phyloP scores from a whole-genome alignment of 2,888 invertebrate genomes.

The Muscina levida region DNA sequence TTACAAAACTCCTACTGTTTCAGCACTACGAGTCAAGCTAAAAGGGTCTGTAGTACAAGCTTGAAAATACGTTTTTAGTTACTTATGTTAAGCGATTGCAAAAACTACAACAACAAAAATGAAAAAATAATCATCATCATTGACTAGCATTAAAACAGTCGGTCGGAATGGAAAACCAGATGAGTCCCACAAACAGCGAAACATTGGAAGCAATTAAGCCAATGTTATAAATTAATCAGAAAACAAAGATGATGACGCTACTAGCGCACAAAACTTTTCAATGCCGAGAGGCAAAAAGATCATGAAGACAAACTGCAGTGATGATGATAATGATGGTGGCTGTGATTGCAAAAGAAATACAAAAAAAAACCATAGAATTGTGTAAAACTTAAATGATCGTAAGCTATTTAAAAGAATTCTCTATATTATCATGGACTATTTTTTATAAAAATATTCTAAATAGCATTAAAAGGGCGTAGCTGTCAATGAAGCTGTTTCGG shows the following conservation, averaged over 20 bases:
- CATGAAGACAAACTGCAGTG: not conserved
- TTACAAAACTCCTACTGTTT: slow-evolving; percentile 67
- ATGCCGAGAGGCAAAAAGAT: slow-evolving; percentile 29
- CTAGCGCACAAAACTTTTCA: slow-evolving; percentile 22
- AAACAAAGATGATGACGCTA: slow-evolving; percentile 18
- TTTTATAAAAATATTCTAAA: not conserved
- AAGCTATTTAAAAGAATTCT: slow-evolving; percentile 59
- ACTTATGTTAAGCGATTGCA: slow-evolving; percentile 17
- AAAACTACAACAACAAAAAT: too few relatives aligned
- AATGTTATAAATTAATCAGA: slow-evolving; percentile 73
- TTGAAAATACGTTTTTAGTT: slow-evolving; percentile 4
- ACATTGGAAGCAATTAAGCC: slow-evolving; percentile 73
- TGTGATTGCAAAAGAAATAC: slow-evolving; percentile 57
- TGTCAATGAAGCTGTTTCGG: too few relatives aligned
- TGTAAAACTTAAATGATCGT: slow-evolving; percentile 60
- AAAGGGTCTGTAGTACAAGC: not conserved
- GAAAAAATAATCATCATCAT: slow-evolving; percentile 59
- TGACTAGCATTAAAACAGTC: slow-evolving; percentile 61
- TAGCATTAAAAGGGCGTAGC: slow-evolving; percentile 2
- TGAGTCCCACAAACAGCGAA: slow-evolving; percentile 62
- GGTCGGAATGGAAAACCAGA: slow-evolving; percentile 48
- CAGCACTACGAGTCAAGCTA: not conserved
- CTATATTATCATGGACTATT: slow-evolving; percentile 62
- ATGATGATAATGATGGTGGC: slow-evolving; percentile 54
- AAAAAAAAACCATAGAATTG: slow-evolving; percentile 49